Conservation (phyloP, 2,797 vertebrate genomes). For the Alauda arvensis region DNA sequence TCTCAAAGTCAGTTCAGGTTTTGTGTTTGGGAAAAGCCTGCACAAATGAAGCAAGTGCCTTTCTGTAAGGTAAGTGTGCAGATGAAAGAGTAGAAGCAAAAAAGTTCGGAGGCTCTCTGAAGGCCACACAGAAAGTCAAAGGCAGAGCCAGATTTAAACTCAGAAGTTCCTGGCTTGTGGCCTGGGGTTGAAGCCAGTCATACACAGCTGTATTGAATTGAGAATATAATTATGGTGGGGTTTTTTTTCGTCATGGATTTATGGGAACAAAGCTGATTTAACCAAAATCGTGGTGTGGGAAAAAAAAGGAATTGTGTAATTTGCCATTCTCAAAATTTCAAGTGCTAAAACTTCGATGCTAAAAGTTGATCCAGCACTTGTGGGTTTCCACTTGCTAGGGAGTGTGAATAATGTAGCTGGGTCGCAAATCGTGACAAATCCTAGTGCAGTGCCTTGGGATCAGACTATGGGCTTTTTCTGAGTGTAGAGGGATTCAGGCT, state of each 20-base stretch:
- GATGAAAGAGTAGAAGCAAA: not conserved
- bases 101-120: not conserved
- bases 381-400: not conserved
- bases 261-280: not conserved
- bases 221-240: not conserved
- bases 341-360: not conserved
- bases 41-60: not conserved
- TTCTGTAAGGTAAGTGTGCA: not conserved
- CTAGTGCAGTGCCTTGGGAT: not conserved
- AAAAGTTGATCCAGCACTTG: not conserved
- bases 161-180: slow-evolving; percentile 45
- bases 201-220: slow-evolving; percentile 29
- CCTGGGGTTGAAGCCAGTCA: not conserved
- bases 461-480: not conserved
- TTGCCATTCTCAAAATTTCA: not conserved
- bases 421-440: not conserved
- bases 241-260: not conserved
- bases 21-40: not conserved
- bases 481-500: not conserved
- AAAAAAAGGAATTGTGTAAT: not conserved
- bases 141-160: slow-evolving; percentile 32
- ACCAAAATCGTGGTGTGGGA: not conserved
- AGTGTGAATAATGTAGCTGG: not conserved
- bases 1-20: not conserved
- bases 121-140: slow-evolving; percentile 25